phyloP scores from a whole-genome alignment of 2,113 vertebrate genomes.

The Paracanthobrama guichenoti region DNA sequence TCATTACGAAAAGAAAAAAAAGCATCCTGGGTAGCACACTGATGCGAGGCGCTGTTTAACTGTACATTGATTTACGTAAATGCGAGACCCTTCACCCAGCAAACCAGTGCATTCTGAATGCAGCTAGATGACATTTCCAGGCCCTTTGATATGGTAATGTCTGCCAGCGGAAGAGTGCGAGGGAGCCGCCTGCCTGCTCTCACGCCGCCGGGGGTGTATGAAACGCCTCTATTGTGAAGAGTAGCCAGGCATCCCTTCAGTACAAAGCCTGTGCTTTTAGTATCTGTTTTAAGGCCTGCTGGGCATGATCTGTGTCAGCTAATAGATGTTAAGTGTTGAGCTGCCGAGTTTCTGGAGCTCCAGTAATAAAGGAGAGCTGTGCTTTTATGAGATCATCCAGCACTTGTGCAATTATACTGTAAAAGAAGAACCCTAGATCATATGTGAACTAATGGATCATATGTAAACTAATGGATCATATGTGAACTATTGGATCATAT shows the following conservation, averaged over 20 bases:
- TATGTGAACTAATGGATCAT: slow-evolving; percentile 27
- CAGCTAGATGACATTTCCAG: slow-evolving; percentile 54
- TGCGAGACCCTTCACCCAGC: slow-evolving; percentile 17
- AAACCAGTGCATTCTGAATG: slow-evolving; percentile 25
- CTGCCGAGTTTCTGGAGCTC: slow-evolving; percentile 26
- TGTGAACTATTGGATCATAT: too few species aligned
- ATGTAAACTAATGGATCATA: too few species aligned
- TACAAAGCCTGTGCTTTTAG: slow-evolving; percentile 41
- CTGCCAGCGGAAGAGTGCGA: background rate
- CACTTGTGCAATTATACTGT: slow-evolving; percentile 16
- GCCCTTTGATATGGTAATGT: slow-evolving; percentile 60
- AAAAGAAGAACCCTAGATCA: background rate
- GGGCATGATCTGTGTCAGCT: slow-evolving; percentile 11
- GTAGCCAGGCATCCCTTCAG: slow-evolving; percentile 27
- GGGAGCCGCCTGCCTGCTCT: slow-evolving; percentile 22
- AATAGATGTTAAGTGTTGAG: slow-evolving; percentile 43
- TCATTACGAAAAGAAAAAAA: background rate
- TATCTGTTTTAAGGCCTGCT: slow-evolving; percentile 32
- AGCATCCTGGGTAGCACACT: background rate
- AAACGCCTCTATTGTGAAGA: slow-evolving; percentile 31
- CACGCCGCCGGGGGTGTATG: slow-evolving; percentile 14
- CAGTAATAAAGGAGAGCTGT: slow-evolving; percentile 23
- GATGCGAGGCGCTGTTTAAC: background rate
- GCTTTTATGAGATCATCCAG: slow-evolving; percentile 7
- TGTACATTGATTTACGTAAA: slow-evolving; percentile 30